Evolutionary conservation across 1,140 invertebrate species (phyloP).

Genomic region (Diachasma alloeum): DNA sequence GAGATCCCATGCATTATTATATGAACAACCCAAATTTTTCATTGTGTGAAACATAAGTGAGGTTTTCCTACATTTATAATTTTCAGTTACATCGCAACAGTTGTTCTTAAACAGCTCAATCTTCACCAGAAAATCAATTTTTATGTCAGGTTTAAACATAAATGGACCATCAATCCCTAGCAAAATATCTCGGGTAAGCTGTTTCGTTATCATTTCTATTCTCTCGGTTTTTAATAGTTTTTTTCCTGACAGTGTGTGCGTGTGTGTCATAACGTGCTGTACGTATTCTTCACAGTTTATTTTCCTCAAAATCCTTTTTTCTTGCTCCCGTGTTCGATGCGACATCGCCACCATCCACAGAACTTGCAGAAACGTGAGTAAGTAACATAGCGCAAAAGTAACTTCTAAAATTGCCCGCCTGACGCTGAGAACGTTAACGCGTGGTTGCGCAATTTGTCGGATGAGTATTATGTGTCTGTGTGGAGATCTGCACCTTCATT

Average conservation of each 20-base stretch:
- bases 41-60: background rate
- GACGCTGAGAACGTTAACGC: conserved; percentile 31
- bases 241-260: background rate
- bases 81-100: background rate
- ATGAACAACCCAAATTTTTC: background rate
- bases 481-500: conserved; percentile 19
- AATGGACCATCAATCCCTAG: background rate
- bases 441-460: conserved; percentile 33
- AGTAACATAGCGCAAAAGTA: background rate
- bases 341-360: background rate
- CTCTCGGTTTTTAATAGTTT: background rate
- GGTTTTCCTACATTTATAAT: background rate
- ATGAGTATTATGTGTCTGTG: conserved; percentile 34
- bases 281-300: too few relatives aligned
- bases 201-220: background rate
- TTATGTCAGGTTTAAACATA: background rate
- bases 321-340: background rate
- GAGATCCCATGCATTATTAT: background rate
- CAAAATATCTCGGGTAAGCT: too few relatives aligned
- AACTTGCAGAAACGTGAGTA: background rate
- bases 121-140: background rate
- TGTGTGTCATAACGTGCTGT: too few relatives aligned
- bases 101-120: background rate
- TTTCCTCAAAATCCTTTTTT: background rate
- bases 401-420: conserved; percentile 45